Percentiles rank a stretch among this genome's conserved stretches.
Evolutionary conservation across 2,797 vertebrate species (phyloP).

Genomic region (Lithobates pipiens): DNA sequence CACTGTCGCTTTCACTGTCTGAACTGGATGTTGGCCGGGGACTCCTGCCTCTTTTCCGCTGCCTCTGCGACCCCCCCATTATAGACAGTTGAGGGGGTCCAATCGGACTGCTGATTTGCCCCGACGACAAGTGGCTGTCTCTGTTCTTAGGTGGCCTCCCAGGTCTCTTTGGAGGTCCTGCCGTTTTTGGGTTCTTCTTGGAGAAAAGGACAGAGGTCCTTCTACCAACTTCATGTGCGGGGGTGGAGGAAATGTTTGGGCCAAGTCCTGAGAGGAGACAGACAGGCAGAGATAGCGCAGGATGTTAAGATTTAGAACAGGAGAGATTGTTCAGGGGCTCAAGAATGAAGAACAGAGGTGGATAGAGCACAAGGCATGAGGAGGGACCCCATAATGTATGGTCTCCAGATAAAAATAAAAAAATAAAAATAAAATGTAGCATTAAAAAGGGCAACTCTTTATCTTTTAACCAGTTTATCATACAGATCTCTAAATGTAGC

Average conservation of each 20-base stretch:
- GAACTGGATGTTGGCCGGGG: constrained; percentile 93
- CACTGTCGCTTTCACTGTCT: constrained; percentile 96
- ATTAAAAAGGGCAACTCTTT: neutral
- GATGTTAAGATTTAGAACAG: constrained; percentile 36
- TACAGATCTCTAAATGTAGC: neutral
- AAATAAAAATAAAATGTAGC: neutral
- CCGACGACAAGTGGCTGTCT: constrained; percentile 81
- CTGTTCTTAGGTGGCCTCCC: constrained; percentile 96
- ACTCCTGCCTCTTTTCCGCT: constrained; percentile 91
- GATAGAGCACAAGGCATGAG: constrained; percentile 29
- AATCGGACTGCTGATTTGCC: constrained; percentile 85
- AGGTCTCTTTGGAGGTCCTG: constrained; percentile 93
- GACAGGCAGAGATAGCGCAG: constrained; percentile 56
- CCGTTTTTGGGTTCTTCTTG: constrained; percentile 96
- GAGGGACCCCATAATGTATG: constrained; percentile 29
- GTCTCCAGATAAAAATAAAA: constrained; percentile 29
- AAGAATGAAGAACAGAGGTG: constrained; percentile 22
- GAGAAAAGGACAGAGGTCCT: constrained; percentile 98
- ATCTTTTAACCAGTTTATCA: neutral
- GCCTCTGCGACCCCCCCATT: constrained; percentile 81
- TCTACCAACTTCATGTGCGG: constrained; percentile 94
- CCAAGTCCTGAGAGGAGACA: constrained; percentile 79
- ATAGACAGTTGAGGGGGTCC: constrained; percentile 93
- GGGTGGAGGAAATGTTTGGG: constrained; percentile 86
- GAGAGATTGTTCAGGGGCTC: neutral